These are phyloP conservation scores for Pholis gunnellus DNA, from an alignment of 2,113 vertebrate species.

Conservation along the genomic window DNA sequence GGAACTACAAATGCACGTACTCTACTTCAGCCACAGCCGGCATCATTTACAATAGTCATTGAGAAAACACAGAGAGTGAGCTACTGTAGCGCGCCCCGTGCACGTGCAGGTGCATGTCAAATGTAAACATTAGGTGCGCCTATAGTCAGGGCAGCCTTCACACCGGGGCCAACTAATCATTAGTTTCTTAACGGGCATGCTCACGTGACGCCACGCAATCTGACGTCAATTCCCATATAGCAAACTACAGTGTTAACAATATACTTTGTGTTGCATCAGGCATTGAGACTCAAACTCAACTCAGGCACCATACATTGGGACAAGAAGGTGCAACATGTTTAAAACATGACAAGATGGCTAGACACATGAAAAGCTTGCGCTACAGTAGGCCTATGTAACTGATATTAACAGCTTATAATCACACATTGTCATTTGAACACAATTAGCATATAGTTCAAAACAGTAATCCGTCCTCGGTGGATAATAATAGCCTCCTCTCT, in stretches of 20 bases:
- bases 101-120: conserved; percentile 49
- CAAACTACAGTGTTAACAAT: background rate
- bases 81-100: background rate
- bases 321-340: background rate
- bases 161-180: background rate
- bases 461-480: background rate
- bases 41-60: conserved; percentile 2
- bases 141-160: background rate
- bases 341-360: background rate
- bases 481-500: background rate
- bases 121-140: conserved; percentile 37
- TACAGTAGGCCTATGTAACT: background rate
- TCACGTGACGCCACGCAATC: conserved; percentile 42
- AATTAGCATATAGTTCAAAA: background rate
- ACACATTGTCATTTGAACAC: conserved; percentile 2
- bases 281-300: background rate
- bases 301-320: background rate
- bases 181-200: conserved; percentile 8
- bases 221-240: conserved; percentile 41
- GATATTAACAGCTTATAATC: background rate
- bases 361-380: too few relatives aligned
- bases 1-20: background rate
- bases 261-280: conserved; percentile 14
- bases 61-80: conserved; percentile 1
- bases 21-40: background rate